A percentile compares a stretch with the other conserved stretches of the same genome.
Evolutionary conservation across 2,888 invertebrate genomes (phyloP).

Genomic region (Anorthoa munda): DNA sequence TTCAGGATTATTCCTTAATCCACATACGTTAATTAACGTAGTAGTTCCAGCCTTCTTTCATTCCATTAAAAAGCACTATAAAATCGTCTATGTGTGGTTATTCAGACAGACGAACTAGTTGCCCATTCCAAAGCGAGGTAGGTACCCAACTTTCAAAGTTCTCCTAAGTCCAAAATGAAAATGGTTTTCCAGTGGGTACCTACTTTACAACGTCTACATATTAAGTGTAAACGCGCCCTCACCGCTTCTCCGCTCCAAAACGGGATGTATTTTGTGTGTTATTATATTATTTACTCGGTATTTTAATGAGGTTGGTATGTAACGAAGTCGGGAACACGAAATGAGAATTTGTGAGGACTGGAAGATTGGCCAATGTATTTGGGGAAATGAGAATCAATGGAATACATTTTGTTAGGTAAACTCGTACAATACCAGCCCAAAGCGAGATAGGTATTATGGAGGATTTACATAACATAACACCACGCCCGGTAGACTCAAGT

Average conservation of each 20-base stretch:
- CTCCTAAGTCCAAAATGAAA: too few species aligned
- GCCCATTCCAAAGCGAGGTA: too few species aligned
- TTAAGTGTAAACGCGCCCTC: constrained; percentile 3
- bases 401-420: constrained; percentile 2
- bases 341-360: constrained; percentile 29
- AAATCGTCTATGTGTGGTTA: too few species aligned
- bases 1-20: too few species aligned
- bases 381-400: constrained; percentile 18
- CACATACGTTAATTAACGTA: too few species aligned
- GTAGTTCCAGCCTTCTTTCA: too few species aligned
- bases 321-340: constrained; percentile 17
- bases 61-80: too few species aligned
- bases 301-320: constrained; percentile 41
- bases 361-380: constrained; percentile 4
- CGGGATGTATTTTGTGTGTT: constrained; percentile 46
- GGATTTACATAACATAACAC: background rate
- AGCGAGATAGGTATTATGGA: background rate
- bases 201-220: background rate
- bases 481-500: too few species aligned
- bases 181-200: background rate
- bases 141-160: too few species aligned
- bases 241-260: constrained; percentile 20
- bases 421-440: background rate
- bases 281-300: constrained; percentile 43
- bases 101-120: too few species aligned